phyloP scores from a whole-genome alignment of 2,888 invertebrate species.

The Cosmia pyralina region DNA sequence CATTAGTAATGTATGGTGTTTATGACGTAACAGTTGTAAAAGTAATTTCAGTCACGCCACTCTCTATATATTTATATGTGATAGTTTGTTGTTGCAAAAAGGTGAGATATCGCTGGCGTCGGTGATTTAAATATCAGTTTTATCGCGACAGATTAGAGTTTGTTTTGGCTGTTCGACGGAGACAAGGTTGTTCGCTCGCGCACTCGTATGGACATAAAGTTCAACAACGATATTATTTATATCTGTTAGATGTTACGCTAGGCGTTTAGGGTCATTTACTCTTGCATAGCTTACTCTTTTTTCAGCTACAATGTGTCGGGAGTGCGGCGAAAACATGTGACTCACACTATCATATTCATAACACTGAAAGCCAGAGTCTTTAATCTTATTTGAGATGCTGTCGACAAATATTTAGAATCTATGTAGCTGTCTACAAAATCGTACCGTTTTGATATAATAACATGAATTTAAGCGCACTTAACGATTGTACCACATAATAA shows the following conservation, averaged over 20 bases:
- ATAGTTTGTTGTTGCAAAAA: conserved; percentile 72
- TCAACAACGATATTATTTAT: conserved; percentile 84
- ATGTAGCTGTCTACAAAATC: conserved; percentile 63
- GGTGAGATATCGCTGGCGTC: conserved; percentile 61
- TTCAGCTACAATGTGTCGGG: conserved; percentile 72
- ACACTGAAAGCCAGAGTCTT: conserved; percentile 40
- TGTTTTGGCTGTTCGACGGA: conserved; percentile 58
- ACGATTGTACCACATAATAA: conserved; percentile 69
- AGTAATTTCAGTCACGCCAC: conserved; percentile 86
- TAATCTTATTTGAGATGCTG: conserved; percentile 44
- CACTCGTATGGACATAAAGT: conserved; percentile 72
- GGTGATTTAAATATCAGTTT: conserved; percentile 70
- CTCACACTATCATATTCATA: conserved; percentile 55
- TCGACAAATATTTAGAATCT: conserved; percentile 49
- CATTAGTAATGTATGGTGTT: conserved; percentile 64
- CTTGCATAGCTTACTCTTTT: conserved; percentile 75
- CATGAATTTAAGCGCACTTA: conserved; percentile 66
- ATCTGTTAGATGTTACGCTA: conserved; percentile 80
- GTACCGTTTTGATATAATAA: conserved; percentile 63
- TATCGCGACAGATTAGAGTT: conserved; percentile 68
- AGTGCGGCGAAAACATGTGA: conserved; percentile 67
- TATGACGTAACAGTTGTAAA: conserved; percentile 77
- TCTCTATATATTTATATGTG: conserved; percentile 79
- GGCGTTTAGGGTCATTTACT: conserved; percentile 86
- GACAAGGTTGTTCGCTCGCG: conserved; percentile 57